Conservation (phyloP, 2,888 invertebrate genomes). For the Drosophila hamatofila region DNA sequence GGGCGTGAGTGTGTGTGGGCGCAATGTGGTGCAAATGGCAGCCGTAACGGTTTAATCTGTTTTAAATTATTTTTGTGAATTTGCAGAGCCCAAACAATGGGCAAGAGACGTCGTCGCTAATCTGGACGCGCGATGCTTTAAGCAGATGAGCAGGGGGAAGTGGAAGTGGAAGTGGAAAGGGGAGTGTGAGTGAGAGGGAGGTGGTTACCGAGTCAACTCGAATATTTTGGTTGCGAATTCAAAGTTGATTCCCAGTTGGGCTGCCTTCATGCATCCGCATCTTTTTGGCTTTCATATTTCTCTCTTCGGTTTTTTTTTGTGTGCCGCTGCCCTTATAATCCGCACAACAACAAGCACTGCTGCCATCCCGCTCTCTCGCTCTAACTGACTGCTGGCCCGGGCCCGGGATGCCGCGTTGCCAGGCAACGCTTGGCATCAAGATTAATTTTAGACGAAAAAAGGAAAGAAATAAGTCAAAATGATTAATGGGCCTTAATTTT, state of each 20-base stretch:
- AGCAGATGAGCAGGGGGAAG: background rate
- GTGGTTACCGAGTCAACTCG: constrained; percentile 19
- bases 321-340: constrained; percentile 74
- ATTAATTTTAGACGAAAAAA: constrained; percentile 83
- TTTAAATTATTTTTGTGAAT: constrained; percentile 83
- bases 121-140: constrained; percentile 36
- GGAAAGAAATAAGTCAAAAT: constrained; percentile 84
- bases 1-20: constrained; percentile 46
- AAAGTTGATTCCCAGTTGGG: constrained; percentile 48
- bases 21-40: constrained; percentile 81
- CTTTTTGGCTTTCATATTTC: constrained; percentile 63
- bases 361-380: constrained; percentile 34
- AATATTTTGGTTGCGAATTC: constrained; percentile 47
- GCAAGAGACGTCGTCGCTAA: constrained; percentile 49
- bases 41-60: constrained; percentile 84
- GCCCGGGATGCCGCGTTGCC: constrained; percentile 61
- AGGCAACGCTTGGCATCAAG: constrained; percentile 81
- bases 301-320: constrained; percentile 19
- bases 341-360: constrained; percentile 44
- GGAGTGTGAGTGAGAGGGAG: background rate
- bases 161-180: background rate
- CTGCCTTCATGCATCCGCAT: constrained; percentile 47
- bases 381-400: constrained; percentile 27
- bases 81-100: constrained; percentile 52
- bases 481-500: constrained; percentile 83